Evolutionary conservation across 53 echinoderm and acorn worm genomes (phyloP).

Genomic region (Patiria pectinifera): DNA sequence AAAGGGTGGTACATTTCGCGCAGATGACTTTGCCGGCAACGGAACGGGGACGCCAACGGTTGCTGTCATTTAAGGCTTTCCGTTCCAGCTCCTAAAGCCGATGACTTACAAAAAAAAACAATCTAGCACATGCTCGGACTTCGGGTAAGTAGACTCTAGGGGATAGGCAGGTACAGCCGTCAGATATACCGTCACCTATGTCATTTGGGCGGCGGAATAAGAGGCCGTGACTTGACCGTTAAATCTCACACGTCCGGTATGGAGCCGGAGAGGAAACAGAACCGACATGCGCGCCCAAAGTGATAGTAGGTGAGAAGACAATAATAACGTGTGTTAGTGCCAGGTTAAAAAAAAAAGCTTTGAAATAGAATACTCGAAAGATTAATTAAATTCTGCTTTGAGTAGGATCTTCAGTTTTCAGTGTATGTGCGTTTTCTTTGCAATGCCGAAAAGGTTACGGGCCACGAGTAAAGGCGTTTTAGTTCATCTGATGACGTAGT

Average conservation of each 20-base stretch:
- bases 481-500: no score
- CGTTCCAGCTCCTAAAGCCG: no score
- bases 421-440: not conserved
- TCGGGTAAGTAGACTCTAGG: not conserved
- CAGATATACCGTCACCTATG: not conserved
- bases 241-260: slow-evolving; percentile 48
- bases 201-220: slow-evolving; percentile 1
- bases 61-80: no score
- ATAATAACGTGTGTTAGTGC: not conserved
- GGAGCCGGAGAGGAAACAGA: not conserved
- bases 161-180: not conserved
- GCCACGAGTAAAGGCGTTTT: not conserved
- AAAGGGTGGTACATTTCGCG: not conserved
- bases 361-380: slow-evolving; percentile 1
- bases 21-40: not conserved
- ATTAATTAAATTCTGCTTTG: slow-evolving; percentile 45
- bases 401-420: not conserved
- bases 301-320: not conserved
- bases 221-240: slow-evolving; percentile 44
- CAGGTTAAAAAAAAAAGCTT: not conserved
- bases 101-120: no score
- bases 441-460: not conserved
- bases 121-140: not conserved
- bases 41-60: not conserved
- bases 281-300: not conserved